These are phyloP conservation scores for Dipodomys ordii DNA, from an alignment of 2,113 vertebrate species.

Conservation along the genomic window DNA sequence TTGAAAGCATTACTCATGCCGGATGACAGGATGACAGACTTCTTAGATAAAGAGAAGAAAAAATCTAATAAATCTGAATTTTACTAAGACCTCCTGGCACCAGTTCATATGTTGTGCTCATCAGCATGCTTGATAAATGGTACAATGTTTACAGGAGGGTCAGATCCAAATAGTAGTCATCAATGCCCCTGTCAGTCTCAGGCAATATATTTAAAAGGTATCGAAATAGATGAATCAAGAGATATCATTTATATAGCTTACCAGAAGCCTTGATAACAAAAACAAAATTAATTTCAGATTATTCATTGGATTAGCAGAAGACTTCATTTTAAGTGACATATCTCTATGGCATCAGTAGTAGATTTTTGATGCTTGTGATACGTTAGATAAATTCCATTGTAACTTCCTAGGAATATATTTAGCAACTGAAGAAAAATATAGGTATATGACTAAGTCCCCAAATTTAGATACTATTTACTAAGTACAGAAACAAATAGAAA, in stretches of 20 bases:
- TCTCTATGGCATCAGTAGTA: not conserved
- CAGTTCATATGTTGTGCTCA: slow-evolving; percentile 36
- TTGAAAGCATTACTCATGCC: slow-evolving; percentile 82
- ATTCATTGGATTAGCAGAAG: slow-evolving; percentile 31
- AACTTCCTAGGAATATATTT: not conserved
- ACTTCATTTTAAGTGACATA: not conserved
- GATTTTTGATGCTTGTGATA: not conserved
- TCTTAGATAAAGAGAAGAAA: slow-evolving; percentile 60
- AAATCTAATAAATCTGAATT: slow-evolving; percentile 66
- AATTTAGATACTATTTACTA: not conserved
- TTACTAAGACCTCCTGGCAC: slow-evolving; percentile 50
- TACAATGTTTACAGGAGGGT: slow-evolving; percentile 9
- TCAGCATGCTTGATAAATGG: slow-evolving; percentile 65
- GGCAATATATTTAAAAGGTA: slow-evolving; percentile 58
- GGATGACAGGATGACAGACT: slow-evolving; percentile 74
- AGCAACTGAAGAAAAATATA: not conserved
- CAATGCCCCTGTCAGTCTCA: slow-evolving; percentile 49
- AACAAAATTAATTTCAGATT: not conserved
- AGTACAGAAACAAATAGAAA: slow-evolving; percentile 10
- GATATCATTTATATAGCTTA: slow-evolving; percentile 25
- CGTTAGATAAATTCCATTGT: not conserved
- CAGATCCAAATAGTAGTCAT: slow-evolving; percentile 34
- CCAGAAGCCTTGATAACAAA: slow-evolving; percentile 44
- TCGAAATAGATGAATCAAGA: slow-evolving; percentile 13
- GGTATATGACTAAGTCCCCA: not conserved